Base-by-base conservation (phyloP, 1,140 invertebrate species). In the Hestina assimilis region DNA sequence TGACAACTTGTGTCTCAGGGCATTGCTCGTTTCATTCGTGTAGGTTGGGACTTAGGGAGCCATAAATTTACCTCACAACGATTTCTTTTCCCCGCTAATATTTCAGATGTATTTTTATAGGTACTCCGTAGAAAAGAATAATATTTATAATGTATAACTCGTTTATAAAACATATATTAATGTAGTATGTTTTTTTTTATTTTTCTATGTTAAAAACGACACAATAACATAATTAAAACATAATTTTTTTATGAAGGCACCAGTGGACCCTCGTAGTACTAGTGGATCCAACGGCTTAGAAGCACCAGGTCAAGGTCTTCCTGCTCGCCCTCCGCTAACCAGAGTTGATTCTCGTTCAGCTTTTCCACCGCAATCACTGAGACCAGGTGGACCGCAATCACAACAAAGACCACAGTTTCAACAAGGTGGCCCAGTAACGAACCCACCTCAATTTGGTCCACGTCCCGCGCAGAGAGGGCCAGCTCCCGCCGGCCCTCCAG, bases 331-430 rank as follows among this genome's bases (percentile, higher is more conserved):
- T 11, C 75, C 76, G 4, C 76, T 89, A 4, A 82, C 72, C 7
- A 83, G 89, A 75, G 64, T 77, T 15, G 90, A 92, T 38, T 90
- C 85, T 7, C 80, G 89, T 33, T 72, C 87, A 12, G 68, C 76
- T 15, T 73, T 87, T 17, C 59, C 78, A 4, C 72, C 80, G 29
- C 75, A 69, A 45, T 57, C 59, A n/a, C 55, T 62, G n/a, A 69
- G 76, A 53, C 76, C 74, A 15, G 75, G 60, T 46, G 63, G 66
- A 41, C 72, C 82, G 11, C 80, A 80, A 46, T 61, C 54, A 7
- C 84, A 80, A 55, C 75, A 70, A 11, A 75, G 89, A 52, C 83
- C 89, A 14, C 82, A 89, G 57, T 89, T 88, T 46, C 79, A 80
- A 54, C 83, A 82, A 1, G 85, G 86, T 46, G 84, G 87, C 12